Base-by-base conservation (phyloP, 2,888 invertebrate species). In the Perithous albicinctus region DNA sequence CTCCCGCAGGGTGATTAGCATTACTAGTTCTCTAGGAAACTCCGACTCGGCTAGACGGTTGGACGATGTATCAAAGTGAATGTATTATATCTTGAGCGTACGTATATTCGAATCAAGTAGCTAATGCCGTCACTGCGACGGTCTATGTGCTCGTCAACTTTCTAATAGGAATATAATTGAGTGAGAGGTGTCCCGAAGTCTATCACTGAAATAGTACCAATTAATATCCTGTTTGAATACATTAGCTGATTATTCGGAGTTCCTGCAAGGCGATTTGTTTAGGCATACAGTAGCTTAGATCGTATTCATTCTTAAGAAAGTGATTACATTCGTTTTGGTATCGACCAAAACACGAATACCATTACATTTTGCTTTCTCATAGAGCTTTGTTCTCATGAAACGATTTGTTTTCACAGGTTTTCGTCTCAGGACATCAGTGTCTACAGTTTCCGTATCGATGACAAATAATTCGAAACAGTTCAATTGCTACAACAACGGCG, bases 121-220 rank as follows among this genome's bases (percentile, higher is more conserved):
- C 20, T 7, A 63, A 77, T 18, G 26, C 43, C 15, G 20, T 7
- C 8, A 23, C 10, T 23, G 59, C 48, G 3, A n/a, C 35, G 29
- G 26, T 41, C 8, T 51, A 46, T 20, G 56, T 26, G 35, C 20
- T 63, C 23, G 54, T 67, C 61, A 73, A 73, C 73, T 81, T 81
- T 81, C 81, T 81, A 81, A 74, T 77, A 69, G 18, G 35, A 77
- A 63, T 73, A 69, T 77, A 73, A 81, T 73, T 69, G 69, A 23
- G 20, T 56, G 26, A 29, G 26, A 51, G 48, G 67, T 73, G 67
- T n/a, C n/a, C 32, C 61, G 18, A 26, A 43, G 48, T 20, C 38
- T 18, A 54, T 56, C 73, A 54, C 48, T 73, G 10, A 63, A 73
- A 77, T 69, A 63, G 43, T 23, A 12, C 41, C 51, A 67, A 81